A percentile compares a stretch with the other conserved stretches of the same genome.
These are phyloP conservation scores for Zygaena filipendulae DNA, from an alignment of 2,888 invertebrate species.

Conservation along the genomic window DNA sequence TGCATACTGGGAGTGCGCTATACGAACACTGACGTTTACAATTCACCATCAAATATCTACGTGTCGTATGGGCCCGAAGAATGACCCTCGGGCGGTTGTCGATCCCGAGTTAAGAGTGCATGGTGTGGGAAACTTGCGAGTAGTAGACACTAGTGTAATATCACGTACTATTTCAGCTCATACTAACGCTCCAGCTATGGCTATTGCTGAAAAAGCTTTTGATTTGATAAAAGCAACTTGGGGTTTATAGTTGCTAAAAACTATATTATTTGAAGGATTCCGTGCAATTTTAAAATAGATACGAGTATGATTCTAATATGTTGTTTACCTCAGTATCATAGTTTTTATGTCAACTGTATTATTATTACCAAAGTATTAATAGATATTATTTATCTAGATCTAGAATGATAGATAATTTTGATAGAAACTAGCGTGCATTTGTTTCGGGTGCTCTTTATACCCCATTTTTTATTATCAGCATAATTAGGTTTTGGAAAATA, in stretches of 20 bases:
- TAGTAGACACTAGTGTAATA: constrained; percentile 76
- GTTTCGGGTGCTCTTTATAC: no score
- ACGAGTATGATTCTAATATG: no score
- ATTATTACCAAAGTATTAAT: no score
- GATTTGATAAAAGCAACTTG: constrained; percentile 70
- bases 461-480: no score
- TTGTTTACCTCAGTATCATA: no score
- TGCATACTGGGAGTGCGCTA: constrained; percentile 74
- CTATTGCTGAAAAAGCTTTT: constrained; percentile 79
- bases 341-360: no score
- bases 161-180: constrained; percentile 74
- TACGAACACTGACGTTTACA: constrained; percentile 69
- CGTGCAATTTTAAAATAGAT: constrained; percentile 1
- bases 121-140: constrained; percentile 70
- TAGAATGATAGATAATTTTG: no score
- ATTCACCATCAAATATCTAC: constrained; percentile 77
- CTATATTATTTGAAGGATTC: constrained; percentile 11
- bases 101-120: constrained; percentile 71
- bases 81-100: constrained; percentile 71
- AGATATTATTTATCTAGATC: no score
- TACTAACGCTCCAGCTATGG: constrained; percentile 74
- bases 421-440: no score
- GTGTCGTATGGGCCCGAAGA: constrained; percentile 73
- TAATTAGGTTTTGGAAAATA: no score
- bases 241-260: no score